These are phyloP conservation scores for Neosalanx taihuensis DNA, from an alignment of 2,797 vertebrate species.

Conservation along the genomic window DNA sequence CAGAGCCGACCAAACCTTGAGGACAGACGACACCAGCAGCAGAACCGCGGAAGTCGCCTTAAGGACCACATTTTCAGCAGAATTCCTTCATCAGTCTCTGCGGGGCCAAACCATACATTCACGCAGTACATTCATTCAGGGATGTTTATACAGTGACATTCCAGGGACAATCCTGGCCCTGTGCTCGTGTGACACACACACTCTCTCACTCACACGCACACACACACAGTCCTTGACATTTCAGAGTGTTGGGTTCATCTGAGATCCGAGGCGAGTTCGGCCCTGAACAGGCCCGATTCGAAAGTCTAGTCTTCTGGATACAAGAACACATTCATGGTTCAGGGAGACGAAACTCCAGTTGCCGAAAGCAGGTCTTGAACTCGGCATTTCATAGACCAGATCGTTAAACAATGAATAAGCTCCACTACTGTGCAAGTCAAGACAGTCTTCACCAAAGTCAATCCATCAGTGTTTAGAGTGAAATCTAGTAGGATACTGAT, in stretches of 20 bases:
- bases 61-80: background rate
- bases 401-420: background rate
- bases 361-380: background rate
- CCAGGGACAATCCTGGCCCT: conserved; percentile 57
- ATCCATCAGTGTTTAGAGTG: conserved; percentile 33
- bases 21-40: background rate
- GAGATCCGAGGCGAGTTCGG: conserved; percentile 25
- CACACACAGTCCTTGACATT: conserved; percentile 55
- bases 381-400: background rate
- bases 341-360: background rate
- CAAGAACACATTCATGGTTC: background rate
- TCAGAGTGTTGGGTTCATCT: conserved; percentile 45
- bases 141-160: conserved; percentile 52
- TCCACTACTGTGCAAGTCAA: background rate
- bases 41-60: background rate
- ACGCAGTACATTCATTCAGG: conserved; percentile 26
- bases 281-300: conserved; percentile 37
- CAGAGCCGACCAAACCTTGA: background rate
- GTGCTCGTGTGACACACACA: conserved; percentile 36
- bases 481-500: conserved; percentile 45
- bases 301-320: conserved; percentile 1
- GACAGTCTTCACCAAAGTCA: conserved; percentile 8
- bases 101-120: conserved; percentile 15
- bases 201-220: background rate
- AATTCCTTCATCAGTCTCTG: background rate